phyloP scores from a whole-genome alignment of 2,888 invertebrate genomes.

The Hyppa rectilinea region DNA sequence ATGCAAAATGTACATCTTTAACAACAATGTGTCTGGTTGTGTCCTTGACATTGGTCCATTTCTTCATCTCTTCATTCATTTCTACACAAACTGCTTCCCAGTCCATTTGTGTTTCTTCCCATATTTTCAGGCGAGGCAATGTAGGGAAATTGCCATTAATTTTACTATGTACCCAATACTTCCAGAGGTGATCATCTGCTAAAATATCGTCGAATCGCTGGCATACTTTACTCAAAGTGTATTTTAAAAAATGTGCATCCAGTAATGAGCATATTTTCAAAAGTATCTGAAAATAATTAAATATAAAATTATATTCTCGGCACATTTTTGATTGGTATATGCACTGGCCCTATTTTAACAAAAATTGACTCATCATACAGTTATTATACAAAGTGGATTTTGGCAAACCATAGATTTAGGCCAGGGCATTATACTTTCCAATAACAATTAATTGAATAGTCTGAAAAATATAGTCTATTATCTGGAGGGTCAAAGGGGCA shows the following conservation, averaged over 20 bases:
- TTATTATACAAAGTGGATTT: background rate
- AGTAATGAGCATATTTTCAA: constrained; percentile 91
- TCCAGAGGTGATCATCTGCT: constrained; percentile 90
- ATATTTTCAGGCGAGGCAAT: constrained; percentile 79
- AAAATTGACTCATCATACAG: background rate
- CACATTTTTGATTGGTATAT: no score
- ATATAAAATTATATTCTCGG: background rate
- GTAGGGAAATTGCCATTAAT: constrained; percentile 82
- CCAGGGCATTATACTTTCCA: background rate
- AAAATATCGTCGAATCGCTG: constrained; percentile 90
- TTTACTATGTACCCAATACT: constrained; percentile 86
- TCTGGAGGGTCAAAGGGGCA: background rate
- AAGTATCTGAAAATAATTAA: constrained; percentile 86
- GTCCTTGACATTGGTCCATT: constrained; percentile 88
- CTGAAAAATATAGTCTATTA: background rate
- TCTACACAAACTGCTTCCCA: constrained; percentile 91
- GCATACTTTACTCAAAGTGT: constrained; percentile 89
- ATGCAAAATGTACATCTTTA: constrained; percentile 90
- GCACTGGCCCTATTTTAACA: background rate
- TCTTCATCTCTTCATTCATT: constrained; percentile 90
- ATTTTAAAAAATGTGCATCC: constrained; percentile 89
- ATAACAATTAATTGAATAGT: background rate
- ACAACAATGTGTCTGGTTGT: constrained; percentile 87
- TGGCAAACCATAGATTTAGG: background rate
- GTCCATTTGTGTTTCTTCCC: constrained; percentile 84